phyloP scores from a whole-genome alignment of 2,113 vertebrate species.

The Felis chaus region DNA sequence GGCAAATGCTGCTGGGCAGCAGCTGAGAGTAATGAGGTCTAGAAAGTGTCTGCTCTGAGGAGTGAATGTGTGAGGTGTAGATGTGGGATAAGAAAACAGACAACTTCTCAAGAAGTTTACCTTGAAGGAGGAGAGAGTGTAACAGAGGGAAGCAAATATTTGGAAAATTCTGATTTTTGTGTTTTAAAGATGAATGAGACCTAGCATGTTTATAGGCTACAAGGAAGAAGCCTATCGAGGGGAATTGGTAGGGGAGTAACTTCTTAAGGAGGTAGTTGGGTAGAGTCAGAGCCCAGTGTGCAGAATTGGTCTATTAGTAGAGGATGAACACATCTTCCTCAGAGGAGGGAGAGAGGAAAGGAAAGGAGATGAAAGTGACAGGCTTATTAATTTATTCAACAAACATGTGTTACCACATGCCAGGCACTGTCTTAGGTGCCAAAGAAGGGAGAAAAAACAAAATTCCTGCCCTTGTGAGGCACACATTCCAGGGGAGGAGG shows the following conservation, averaged over 20 bases:
- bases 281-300: not conserved
- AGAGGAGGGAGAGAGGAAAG: not conserved
- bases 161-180: not conserved
- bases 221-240: not conserved
- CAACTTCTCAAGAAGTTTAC: not conserved
- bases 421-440: not conserved
- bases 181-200: not conserved
- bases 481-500: not conserved
- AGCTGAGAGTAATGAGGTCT: not conserved
- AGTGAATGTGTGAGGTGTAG: not conserved
- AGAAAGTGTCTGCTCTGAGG: not conserved
- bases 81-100: not conserved
- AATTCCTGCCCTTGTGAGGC: not conserved
- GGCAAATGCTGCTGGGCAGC: not conserved
- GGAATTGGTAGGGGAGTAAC: not conserved
- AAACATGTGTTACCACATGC: not conserved
- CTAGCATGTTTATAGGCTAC: not conserved
- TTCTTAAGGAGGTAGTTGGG: not conserved
- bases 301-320: not conserved
- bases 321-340: not conserved
- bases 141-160: not conserved
- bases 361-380: not conserved
- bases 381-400: not conserved
- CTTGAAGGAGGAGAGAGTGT: not conserved
- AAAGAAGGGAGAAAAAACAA: not conserved